Evolutionary conservation across 2,797 vertebrate species (phyloP).

Genomic region (Gastrophryne carolinensis): DNA sequence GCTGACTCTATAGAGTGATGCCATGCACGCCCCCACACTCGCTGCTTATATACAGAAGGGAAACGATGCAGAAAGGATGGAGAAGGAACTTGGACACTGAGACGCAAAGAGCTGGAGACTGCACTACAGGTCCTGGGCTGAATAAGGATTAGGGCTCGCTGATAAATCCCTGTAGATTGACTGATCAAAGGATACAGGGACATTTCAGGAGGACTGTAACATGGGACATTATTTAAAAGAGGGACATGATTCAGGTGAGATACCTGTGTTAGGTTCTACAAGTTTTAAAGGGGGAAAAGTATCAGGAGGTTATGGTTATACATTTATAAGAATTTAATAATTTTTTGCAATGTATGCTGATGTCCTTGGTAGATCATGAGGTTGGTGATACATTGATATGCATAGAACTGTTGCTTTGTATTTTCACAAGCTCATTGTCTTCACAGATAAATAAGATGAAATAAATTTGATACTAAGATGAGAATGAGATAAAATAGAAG

Average conservation of each 20-base stretch:
- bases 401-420: no score
- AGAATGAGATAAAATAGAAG: no score
- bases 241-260: constrained; percentile 21
- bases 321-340: background rate
- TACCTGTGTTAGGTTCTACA: no score
- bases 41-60: constrained; percentile 11
- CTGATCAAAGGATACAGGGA: background rate
- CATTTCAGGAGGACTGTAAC: background rate
- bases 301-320: background rate
- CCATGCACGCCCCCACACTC: constrained; percentile 18
- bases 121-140: background rate
- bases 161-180: background rate
- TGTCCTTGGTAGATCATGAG: background rate
- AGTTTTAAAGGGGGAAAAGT: background rate
- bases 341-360: background rate
- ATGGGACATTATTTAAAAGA: background rate
- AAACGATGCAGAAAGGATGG: background rate
- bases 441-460: no score
- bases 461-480: no score
- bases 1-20: constrained; percentile 13
- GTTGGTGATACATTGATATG: no score
- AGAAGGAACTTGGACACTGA: background rate
- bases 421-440: no score
- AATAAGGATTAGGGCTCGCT: background rate
- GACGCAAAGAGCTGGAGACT: constrained; percentile 4